Evolutionary conservation across 2,888 invertebrate species (phyloP), one percentile per base, ranked within the genome.

Genomic region (Eledone cirrhosa): DNA sequence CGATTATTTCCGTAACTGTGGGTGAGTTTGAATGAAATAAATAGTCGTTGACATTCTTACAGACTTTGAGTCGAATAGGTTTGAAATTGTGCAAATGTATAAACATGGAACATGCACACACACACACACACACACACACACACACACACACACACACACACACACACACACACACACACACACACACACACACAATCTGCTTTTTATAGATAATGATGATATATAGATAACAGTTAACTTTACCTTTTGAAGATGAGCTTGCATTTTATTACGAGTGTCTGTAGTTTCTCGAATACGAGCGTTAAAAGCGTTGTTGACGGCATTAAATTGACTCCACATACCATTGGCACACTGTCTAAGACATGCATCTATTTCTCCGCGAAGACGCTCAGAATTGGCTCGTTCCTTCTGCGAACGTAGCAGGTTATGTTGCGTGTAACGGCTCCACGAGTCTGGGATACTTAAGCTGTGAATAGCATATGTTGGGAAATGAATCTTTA

Each of bases 391-490:
- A 8, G 89, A 90, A 19, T 85, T 81, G n/a, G 90, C 90, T 8
- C 91, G 85, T 81, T 90, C 90, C 78, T 86, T 88, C 85, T 90
- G 90, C 24, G 91, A 90, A 7, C 91, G 80, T 59, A 87, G 86
- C 78, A 91, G 90, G 84, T 91, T 91, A 82, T 91, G 89, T 80
- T 91, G 90, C 53, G 91, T 89, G 85, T 88, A 91, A 79, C 88
- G 84, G 11, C 88, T 88, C 91, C 91, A 91, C 8, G 90, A 89
- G 76, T 88, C 86, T 11, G 90, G 91, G 83, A 95, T 95, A 87
- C 95, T 95, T 83, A 96, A 93, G 19, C 94, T 94, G 85, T 13
- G 82, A 82, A 75, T 77, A 72, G 48, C 16, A 80, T 13, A 63
- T 7, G 27, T 24, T 24, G 3, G 27, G 13, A 24, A 7, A 7